phyloP scores from a whole-genome alignment of 1,140 invertebrate genomes.

The Drosophila ficusphila region DNA sequence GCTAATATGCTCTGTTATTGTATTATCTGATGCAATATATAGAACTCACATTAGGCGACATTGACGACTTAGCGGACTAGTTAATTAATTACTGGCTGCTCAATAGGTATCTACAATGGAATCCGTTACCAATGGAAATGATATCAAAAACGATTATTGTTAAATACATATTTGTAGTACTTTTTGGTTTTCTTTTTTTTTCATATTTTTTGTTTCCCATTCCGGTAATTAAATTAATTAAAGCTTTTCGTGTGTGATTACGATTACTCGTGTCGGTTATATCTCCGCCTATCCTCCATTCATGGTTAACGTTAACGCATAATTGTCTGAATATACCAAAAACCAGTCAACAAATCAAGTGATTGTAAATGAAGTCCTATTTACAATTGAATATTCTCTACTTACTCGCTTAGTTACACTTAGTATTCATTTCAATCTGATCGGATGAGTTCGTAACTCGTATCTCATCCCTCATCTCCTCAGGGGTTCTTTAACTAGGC shows the following conservation, averaged over 20 bases:
- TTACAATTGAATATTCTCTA: slow-evolving; percentile 77
- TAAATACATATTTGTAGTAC: slow-evolving; percentile 51
- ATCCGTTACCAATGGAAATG: slow-evolving; percentile 59
- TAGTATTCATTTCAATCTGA: slow-evolving; percentile 63
- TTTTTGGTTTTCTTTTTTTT: slow-evolving; percentile 6
- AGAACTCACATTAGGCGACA: slow-evolving; percentile 80
- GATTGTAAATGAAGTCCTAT: slow-evolving; percentile 57
- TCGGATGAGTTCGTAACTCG: slow-evolving; percentile 45
- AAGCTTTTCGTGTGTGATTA: slow-evolving; percentile 68
- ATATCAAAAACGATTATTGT: slow-evolving; percentile 74
- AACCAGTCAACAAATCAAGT: slow-evolving; percentile 35
- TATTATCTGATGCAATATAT: slow-evolving; percentile 64
- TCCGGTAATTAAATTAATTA: slow-evolving; percentile 82
- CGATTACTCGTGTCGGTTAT: slow-evolving; percentile 41
- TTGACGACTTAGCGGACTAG: slow-evolving; percentile 76
- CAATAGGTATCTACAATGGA: slow-evolving; percentile 80
- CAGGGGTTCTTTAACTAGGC: slow-evolving; percentile 57
- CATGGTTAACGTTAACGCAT: slow-evolving; percentile 34
- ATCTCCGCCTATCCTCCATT: slow-evolving; percentile 16
- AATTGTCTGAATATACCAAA: slow-evolving; percentile 24
- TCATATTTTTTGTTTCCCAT: slow-evolving; percentile 1
- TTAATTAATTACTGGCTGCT: slow-evolving; percentile 61
- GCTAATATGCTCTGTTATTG: slow-evolving; percentile 52
- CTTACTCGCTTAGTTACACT: slow-evolving; percentile 58
- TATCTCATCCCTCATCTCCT: slow-evolving; percentile 32